Base-by-base conservation (phyloP, 2,113 vertebrate species). In the Otolemur garnettii region DNA sequence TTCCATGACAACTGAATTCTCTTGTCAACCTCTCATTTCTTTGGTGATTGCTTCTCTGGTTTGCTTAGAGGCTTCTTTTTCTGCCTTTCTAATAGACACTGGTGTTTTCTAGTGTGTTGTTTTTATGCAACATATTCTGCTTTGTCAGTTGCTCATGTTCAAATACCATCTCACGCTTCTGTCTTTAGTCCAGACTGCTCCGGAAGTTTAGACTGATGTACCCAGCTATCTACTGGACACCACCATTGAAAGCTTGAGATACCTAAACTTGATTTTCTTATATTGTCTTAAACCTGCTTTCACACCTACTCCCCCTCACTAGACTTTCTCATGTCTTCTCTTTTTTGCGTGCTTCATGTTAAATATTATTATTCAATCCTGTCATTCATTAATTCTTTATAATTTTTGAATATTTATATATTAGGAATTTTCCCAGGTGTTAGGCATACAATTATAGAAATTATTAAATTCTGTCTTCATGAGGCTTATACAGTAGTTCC, bases 181-280 rank as follows among this genome's bases (percentile, higher is more conserved):
- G 68, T 77, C 33, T 75, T 1, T 4, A 30, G 64, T 68, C 64
- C 13, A 93, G 60, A 38, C 8, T 57, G 2, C 26, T 75, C 11
- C 42, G 42, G 35, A 94, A 55, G 53, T 77, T 93, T 69, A 42
- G 8, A 28, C 13, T 85, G 33, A 55, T 30, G 22, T 19, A 69
- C 78, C 22, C 69, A 78, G 0, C 14, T n/a, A 0, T 38, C 7
- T 0, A 4, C 30, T 55, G 4, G 17, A 59, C 4, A 64, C 10
- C 0, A n/a, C 15, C 17, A 12, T 38, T 72, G 60, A 89, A 64
- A 59, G 10, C 21, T 72, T 83, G 7, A 86, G 14, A 19, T 4
- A n/a, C 22, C 50, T 14, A 33, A 82, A 69, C 22, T 22, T 53
- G 22, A 35, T 68, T 62, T 50, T 69, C 57, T 57, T 64, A 5